These are phyloP conservation scores for Dryobotodes eremita DNA, from an alignment of 2,888 invertebrate genomes.

Conservation along the genomic window DNA sequence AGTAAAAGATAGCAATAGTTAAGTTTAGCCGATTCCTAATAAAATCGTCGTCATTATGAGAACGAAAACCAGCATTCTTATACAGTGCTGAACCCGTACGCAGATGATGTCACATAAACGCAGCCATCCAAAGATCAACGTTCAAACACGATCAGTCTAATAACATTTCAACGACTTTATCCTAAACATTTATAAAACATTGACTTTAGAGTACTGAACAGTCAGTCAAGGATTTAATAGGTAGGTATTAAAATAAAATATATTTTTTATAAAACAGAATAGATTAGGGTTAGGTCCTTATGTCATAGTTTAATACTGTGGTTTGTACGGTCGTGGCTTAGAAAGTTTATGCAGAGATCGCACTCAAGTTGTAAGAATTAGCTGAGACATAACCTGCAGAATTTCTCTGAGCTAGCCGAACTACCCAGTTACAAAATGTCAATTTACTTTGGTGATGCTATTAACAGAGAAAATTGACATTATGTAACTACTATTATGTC, in stretches of 20 bases:
- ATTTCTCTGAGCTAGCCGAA: not conserved
- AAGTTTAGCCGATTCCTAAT: not conserved
- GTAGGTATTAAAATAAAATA: slow-evolving; percentile 64
- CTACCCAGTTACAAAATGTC: not conserved
- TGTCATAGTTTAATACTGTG: slow-evolving; percentile 18
- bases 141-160: slow-evolving; percentile 52
- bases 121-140: slow-evolving; percentile 12
- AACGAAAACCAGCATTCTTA: not conserved
- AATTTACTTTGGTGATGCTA: not conserved
- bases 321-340: slow-evolving; percentile 17
- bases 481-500: not conserved
- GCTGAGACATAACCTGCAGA: not conserved
- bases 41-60: not conserved
- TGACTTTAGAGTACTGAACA: slow-evolving; percentile 62
- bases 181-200: slow-evolving; percentile 69
- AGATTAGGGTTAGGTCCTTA: slow-evolving; percentile 42
- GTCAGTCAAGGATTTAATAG: slow-evolving; percentile 63
- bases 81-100: not conserved
- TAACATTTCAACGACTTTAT: slow-evolving; percentile 54
- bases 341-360: too few relatives aligned
- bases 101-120: slow-evolving; percentile 17
- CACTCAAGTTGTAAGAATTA: not conserved
- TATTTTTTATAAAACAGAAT: slow-evolving; percentile 53
- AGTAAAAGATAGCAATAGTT: not conserved
- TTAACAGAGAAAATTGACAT: not conserved